Percentiles rank a stretch among this genome's conserved stretches.
phyloP scores from a whole-genome alignment of 2,113 vertebrate species.

The Sarotherodon lohbergeri region DNA sequence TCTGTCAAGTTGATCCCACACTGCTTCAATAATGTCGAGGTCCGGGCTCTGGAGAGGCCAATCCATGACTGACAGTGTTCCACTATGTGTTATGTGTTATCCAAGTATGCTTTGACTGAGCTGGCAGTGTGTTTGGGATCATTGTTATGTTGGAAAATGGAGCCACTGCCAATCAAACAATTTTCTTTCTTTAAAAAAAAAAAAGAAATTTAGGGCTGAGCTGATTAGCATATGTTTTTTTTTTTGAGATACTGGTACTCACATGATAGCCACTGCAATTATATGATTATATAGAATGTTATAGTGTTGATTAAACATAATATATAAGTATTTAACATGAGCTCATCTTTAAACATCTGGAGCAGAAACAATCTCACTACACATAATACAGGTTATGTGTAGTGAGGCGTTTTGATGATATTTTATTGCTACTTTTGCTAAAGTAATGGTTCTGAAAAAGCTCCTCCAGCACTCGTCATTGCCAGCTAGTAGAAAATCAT shows the following conservation, averaged over 20 bases:
- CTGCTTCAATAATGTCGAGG: background rate
- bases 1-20: background rate
- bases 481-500: background rate
- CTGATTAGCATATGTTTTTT: background rate
- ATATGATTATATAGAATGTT: background rate
- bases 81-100: background rate
- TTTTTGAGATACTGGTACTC: background rate
- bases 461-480: background rate
- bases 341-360: background rate
- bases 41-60: background rate
- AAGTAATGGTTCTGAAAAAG: background rate
- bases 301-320: background rate
- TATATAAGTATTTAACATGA: background rate
- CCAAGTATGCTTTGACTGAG: background rate
- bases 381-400: background rate
- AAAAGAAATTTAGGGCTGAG: background rate
- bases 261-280: background rate
- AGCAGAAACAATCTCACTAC: background rate
- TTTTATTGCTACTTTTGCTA: background rate
- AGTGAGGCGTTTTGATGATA: background rate
- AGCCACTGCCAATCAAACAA: background rate
- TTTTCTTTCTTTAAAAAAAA: background rate
- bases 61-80: background rate
- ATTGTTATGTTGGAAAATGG: background rate
- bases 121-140: background rate